phyloP scores from a whole-genome alignment of 2,888 invertebrate genomes.

The Drosophila aldrichi region DNA sequence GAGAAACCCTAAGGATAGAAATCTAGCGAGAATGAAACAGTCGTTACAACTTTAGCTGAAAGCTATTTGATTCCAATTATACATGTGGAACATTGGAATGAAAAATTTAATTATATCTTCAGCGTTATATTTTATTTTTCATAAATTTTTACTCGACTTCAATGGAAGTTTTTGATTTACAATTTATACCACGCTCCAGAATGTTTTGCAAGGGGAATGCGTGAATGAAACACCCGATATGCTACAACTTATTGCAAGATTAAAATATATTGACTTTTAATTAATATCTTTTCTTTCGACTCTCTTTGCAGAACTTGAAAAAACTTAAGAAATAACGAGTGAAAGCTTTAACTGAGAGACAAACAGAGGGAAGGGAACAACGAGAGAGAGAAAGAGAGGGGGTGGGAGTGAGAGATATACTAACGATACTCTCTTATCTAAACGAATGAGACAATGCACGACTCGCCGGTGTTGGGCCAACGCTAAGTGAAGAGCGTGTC shows the following conservation, averaged over 20 bases:
- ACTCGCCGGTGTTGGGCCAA: slow-evolving; percentile 8
- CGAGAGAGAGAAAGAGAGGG: background rate
- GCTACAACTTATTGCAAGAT: background rate
- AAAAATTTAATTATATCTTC: background rate
- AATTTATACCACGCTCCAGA: too few relatives aligned
- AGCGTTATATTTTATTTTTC: too few relatives aligned
- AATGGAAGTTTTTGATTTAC: too few relatives aligned
- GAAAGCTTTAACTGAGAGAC: background rate
- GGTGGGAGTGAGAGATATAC: background rate
- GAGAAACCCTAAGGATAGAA: too few relatives aligned
- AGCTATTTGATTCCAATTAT: too few relatives aligned
- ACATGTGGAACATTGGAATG: background rate
- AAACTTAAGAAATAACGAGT: background rate
- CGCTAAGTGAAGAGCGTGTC: slow-evolving; percentile 39
- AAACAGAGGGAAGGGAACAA: background rate
- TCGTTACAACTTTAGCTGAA: too few relatives aligned
- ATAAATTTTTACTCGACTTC: too few relatives aligned
- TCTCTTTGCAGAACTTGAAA: slow-evolving; percentile 36
- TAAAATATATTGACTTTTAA: background rate
- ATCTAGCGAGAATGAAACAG: background rate
- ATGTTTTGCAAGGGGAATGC: background rate
- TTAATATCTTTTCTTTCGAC: background rate
- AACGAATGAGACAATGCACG: slow-evolving; percentile 45
- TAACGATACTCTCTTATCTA: slow-evolving; percentile 20
- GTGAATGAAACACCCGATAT: background rate